Evolutionary conservation across 2,113 vertebrate species (phyloP).

Genomic region (Telmatochromis sp.): DNA sequence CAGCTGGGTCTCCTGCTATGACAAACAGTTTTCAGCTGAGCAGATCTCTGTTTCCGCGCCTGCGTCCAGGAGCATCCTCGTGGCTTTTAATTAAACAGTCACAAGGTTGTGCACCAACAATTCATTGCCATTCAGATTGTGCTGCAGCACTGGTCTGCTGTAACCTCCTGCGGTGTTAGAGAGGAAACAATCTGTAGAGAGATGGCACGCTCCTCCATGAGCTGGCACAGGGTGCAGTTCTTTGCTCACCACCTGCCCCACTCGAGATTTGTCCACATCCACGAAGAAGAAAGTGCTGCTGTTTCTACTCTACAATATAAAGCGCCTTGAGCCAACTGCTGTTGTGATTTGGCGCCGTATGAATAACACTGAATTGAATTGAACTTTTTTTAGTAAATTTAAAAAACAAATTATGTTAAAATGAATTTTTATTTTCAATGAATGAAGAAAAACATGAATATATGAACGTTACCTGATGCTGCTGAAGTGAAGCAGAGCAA

Average conservation of each 20-base stretch:
- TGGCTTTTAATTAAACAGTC: neutral
- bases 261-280: neutral
- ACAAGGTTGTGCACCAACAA: neutral
- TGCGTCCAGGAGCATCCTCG: neutral
- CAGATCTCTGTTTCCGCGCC: neutral
- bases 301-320: fast-evolving
- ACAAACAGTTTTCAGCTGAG: neutral
- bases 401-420: neutral
- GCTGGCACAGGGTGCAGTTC: neutral
- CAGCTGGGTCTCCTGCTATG: neutral
- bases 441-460: neutral
- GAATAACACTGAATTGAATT: neutral
- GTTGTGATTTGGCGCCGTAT: neutral
- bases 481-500: neutral
- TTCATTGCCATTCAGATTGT: neutral
- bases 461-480: neutral
- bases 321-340: neutral
- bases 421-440: neutral
- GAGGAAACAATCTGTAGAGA: neutral
- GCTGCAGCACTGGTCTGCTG: neutral
- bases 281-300: neutral
- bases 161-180: neutral
- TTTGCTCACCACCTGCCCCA: neutral
- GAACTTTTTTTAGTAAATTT: neutral
- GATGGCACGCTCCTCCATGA: too few species aligned